Percentiles rank a stretch among this genome's conserved stretches.
These are phyloP conservation scores for Catamblyrhynchus diadema DNA, from an alignment of 2,797 vertebrate genomes.

Conservation along the genomic window DNA sequence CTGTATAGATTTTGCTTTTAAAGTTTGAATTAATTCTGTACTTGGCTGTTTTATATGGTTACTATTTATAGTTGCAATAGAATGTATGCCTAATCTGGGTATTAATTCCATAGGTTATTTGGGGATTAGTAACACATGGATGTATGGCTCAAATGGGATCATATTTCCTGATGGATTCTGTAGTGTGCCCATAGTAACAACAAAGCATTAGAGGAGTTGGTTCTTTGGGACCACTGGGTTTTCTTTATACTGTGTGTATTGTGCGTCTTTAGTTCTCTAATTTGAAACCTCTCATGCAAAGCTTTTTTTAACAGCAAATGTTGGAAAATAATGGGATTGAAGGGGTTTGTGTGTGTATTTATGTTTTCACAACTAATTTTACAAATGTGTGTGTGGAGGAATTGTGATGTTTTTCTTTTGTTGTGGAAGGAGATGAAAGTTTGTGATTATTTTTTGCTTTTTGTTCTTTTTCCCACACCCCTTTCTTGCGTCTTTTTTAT, in stretches of 20 bases:
- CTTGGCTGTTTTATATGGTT: not conserved
- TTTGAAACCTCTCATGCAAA: not conserved
- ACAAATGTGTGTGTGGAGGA: not conserved
- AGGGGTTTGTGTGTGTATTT: not conserved
- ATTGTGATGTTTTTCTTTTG: not conserved
- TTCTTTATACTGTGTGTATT: not conserved
- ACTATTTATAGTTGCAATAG: not conserved
- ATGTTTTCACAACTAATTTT: not conserved
- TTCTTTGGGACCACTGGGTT: not conserved
- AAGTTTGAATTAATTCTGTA: not conserved
- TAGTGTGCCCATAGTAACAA: not conserved
- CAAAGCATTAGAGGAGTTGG: fast-evolving
- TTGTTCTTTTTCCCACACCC: not conserved
- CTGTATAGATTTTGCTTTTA: not conserved
- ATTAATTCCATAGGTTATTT: not conserved
- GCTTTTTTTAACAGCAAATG: not conserved
- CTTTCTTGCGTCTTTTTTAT: not conserved
- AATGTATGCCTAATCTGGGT: not conserved
- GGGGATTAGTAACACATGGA: not conserved
- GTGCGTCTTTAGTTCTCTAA: not conserved
- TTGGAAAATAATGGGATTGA: not conserved
- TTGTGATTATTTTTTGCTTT: not conserved
- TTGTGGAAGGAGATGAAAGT: not conserved
- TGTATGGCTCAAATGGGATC: not conserved
- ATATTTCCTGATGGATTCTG: not conserved